Conservation (phyloP, 2,113 vertebrate genomes). For the Paradoxurus hermaphroditus region DNA sequence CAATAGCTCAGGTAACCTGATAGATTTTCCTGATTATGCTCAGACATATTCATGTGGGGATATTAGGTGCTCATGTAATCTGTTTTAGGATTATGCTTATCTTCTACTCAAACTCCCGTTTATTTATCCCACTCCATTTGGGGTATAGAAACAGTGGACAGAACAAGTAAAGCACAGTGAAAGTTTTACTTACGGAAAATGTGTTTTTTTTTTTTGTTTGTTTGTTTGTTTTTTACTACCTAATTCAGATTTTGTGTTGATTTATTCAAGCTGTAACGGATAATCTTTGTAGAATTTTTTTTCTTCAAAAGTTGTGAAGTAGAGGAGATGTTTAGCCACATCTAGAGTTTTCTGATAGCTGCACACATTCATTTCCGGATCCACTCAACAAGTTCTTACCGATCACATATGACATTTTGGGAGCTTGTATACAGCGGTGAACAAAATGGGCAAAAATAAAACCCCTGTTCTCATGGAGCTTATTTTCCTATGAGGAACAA, state of each 20-base stretch:
- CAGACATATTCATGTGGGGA: fast-evolving
- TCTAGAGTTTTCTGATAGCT: background rate
- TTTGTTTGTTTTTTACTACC: background rate
- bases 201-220: background rate
- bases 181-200: background rate
- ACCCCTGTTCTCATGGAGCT: background rate
- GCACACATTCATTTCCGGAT: background rate
- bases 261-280: background rate
- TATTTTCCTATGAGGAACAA: background rate
- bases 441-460: background rate
- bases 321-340: background rate
- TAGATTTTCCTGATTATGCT: background rate
- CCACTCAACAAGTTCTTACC: background rate
- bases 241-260: background rate
- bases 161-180: background rate
- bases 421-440: background rate
- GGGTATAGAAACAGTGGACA: background rate
- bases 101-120: background rate
- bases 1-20: slow-evolving; percentile 90
- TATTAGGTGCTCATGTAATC: background rate
- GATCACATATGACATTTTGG: background rate
- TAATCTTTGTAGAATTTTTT: background rate
- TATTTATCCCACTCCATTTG: background rate
- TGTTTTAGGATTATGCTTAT: background rate
- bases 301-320: background rate